Evolutionary conservation across 2,797 vertebrate genomes (phyloP), one percentile per base, ranked within the genome.

Genomic region (Chloroceryle inda): DNA sequence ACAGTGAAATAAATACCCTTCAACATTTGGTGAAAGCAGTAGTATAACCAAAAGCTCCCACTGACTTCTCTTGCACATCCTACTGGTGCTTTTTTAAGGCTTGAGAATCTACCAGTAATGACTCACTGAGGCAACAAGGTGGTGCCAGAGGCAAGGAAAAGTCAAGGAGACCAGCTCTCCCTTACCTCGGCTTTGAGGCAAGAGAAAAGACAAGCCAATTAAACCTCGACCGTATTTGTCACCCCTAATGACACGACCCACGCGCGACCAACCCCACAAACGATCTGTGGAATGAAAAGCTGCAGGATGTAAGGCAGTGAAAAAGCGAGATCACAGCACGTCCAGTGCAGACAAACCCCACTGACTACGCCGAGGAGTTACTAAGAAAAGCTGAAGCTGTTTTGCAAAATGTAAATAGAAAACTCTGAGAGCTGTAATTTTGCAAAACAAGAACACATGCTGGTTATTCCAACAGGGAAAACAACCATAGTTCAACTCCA

Each of bases 381-480:
- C 96, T 93, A 93, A 94, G 71, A 88, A 87, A 95, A 95, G 94
- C 93, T 88, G 94, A 42, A 97, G 88, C 85, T 89, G 45, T 95
- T 97, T 97, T 97, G 96, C 97, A 98, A 98, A 98, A 98, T 94
- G 83, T 80, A 82, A 91, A 79, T 63, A 52, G 11, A 29, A 12
- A 90, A 47, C 88, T 81, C 93, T 37, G 55, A 91, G 90, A 94
- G 90, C 26, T 87, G 6, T 76, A 63, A 96, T 97, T 98, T 97
- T 98, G 97, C 97, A 98, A 97, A 97, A 95, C 69, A 38, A 85
- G 74, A 94, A 96, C 67, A 96, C 98, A 98, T 98, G 98, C 98
- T 97, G 89, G 91, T 97, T 98, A 97, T 95, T 97, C 89, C 96
- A 93, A 96, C 24, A 94, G 94, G 81, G 94, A 94, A 93, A 97